These are phyloP conservation scores for Bilobella aurantiaca DNA, from an alignment of 1,140 invertebrate species.

Conservation along the genomic window DNA sequence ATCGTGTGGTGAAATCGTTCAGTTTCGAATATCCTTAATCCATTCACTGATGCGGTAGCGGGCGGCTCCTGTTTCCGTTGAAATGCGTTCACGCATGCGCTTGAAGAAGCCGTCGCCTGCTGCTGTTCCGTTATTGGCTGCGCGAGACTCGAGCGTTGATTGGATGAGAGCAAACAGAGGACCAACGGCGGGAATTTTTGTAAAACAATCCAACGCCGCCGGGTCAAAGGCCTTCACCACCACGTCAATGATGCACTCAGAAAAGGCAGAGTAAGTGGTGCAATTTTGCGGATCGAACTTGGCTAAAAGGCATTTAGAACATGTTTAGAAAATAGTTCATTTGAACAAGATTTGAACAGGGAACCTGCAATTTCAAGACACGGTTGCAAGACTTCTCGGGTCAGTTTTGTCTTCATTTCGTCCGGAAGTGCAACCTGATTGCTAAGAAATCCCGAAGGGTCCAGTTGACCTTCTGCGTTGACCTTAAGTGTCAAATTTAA, in stretches of 20 bases:
- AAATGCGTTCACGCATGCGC: not conserved
- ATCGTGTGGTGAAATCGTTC: too few relatives aligned
- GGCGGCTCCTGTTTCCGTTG: not conserved
- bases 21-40: not conserved
- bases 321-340: not conserved
- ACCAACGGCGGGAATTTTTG: not conserved
- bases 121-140: not conserved
- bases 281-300: not conserved
- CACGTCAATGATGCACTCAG: not conserved
- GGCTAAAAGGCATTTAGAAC: not conserved
- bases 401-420: not conserved
- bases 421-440: not conserved
- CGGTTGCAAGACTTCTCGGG: not conserved
- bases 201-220: not conserved
- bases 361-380: not conserved
- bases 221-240: not conserved
- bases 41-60: not conserved
- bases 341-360: not conserved
- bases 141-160: not conserved
- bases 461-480: not conserved
- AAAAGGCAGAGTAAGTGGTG: not conserved
- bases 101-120: not conserved
- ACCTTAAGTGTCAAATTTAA: not conserved
- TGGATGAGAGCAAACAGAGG: constrained; percentile 1
- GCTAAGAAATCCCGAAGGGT: not conserved